These are phyloP conservation scores for Melanocharis versteri DNA, from an alignment of 2,113 vertebrate genomes.

Conservation along the genomic window DNA sequence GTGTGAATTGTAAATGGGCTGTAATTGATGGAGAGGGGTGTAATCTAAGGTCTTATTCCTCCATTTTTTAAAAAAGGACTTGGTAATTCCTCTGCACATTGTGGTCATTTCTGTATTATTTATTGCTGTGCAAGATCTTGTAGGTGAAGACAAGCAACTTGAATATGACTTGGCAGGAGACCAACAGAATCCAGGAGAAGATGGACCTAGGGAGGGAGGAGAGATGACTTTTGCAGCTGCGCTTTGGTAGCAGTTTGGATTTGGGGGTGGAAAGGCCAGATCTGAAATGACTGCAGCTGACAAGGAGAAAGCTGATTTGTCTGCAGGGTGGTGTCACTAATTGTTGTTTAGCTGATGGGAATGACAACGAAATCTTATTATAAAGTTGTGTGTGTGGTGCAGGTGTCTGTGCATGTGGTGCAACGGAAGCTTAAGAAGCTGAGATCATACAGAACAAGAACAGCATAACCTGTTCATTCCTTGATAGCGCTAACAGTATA, in stretches of 20 bases:
- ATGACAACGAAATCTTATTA: background rate
- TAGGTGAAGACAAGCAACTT: conserved; percentile 16
- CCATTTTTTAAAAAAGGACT: background rate
- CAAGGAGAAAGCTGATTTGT: background rate
- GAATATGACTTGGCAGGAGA: background rate
- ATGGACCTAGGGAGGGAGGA: background rate
- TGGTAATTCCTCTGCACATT: background rate
- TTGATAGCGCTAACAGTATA: background rate
- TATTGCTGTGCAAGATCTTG: background rate
- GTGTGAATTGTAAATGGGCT: background rate
- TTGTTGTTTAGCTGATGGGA: background rate
- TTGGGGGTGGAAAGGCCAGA: background rate
- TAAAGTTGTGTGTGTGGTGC: background rate
- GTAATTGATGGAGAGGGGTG: background rate
- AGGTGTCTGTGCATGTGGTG: background rate
- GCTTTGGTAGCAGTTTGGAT: background rate
- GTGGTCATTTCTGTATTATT: background rate
- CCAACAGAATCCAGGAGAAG: background rate
- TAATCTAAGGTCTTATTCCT: background rate
- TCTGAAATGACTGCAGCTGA: background rate
- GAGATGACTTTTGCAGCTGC: conserved; percentile 27
- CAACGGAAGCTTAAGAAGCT: background rate
- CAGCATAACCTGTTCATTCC: background rate
- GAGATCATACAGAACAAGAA: background rate
- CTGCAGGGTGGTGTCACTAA: background rate